These are phyloP conservation scores for Phyllopteryx taeniolatus DNA, from an alignment of 2,113 vertebrate genomes.

Conservation along the genomic window DNA sequence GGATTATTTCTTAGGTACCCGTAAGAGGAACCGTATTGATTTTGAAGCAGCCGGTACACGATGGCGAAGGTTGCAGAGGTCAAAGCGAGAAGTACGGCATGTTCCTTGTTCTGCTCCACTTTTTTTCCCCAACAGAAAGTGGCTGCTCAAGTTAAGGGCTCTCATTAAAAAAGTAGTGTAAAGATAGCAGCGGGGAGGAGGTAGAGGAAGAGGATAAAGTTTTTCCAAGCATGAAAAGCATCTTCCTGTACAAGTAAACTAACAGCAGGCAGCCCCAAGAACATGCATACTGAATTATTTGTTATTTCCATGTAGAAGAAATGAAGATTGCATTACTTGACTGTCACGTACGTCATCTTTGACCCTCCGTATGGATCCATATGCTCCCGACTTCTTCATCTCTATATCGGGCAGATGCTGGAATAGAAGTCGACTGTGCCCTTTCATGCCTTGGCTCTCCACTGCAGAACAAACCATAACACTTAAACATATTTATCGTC, in stretches of 20 bases:
- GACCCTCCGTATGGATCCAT: slow-evolving; percentile 22
- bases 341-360: slow-evolving; percentile 30
- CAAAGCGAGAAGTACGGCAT: background rate
- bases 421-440: slow-evolving; percentile 8
- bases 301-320: slow-evolving; percentile 13
- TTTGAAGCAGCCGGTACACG: background rate
- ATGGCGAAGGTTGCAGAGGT: background rate
- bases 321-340: slow-evolving; percentile 45
- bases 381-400: slow-evolving; percentile 19
- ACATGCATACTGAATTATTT: slow-evolving; percentile 32
- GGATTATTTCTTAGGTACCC: background rate
- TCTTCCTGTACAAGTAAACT: slow-evolving; percentile 30
- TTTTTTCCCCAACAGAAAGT: background rate
- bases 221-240: slow-evolving; percentile 41
- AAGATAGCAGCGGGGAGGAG: background rate
- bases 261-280: slow-evolving; percentile 33
- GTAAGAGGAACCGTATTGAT: background rate
- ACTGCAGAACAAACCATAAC: background rate
- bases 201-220: slow-evolving; percentile 31
- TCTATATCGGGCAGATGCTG: slow-evolving; percentile 16
- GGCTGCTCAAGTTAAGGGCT: background rate
- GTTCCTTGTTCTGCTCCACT: background rate
- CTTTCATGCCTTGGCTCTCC: background rate
- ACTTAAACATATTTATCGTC: background rate
- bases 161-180: slow-evolving; percentile 6